Evolutionary conservation across 2,113 vertebrate genomes (phyloP).

Genomic region (Marmota flaviventris): DNA sequence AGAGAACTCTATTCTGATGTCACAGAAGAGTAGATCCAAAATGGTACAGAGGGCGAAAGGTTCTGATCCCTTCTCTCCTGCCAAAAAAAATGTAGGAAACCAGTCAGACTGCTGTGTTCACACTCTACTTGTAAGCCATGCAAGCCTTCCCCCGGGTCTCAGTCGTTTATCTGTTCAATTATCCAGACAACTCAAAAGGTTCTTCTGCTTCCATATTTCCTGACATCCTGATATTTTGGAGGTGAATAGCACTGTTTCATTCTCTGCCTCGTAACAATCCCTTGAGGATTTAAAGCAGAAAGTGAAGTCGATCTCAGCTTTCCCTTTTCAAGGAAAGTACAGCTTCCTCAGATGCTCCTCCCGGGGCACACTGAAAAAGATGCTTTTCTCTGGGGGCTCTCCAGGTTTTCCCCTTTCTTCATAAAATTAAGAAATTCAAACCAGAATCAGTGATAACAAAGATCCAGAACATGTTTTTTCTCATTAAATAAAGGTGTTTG

Average conservation of each 20-base stretch:
- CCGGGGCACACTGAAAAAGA: not conserved
- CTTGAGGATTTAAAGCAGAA: not conserved
- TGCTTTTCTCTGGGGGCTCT: not conserved
- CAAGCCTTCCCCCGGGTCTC: not conserved
- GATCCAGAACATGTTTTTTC: not conserved
- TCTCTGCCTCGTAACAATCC: not conserved
- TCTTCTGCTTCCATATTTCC: conserved; percentile 46
- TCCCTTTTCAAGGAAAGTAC: too few species aligned
- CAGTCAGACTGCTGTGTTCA: not conserved
- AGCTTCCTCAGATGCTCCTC: not conserved
- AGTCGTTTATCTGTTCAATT: not conserved
- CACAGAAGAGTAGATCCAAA: not conserved
- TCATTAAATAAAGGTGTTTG: not conserved
- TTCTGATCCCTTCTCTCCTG: not conserved
- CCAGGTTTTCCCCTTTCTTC: conserved; percentile 37
- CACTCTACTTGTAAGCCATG: not conserved
- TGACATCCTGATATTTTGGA: conserved; percentile 4
- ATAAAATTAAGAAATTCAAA: conserved; percentile 41
- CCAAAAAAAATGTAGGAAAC: not conserved
- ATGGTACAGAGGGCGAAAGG: not conserved
- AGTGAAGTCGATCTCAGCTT: not conserved
- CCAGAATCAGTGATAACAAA: not conserved
- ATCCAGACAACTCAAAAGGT: not conserved
- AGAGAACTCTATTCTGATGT: conserved; percentile 23
- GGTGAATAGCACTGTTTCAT: not conserved